Evolutionary conservation across 2,797 vertebrate genomes (phyloP).

Genomic region (Scomberomorus guttatus): DNA sequence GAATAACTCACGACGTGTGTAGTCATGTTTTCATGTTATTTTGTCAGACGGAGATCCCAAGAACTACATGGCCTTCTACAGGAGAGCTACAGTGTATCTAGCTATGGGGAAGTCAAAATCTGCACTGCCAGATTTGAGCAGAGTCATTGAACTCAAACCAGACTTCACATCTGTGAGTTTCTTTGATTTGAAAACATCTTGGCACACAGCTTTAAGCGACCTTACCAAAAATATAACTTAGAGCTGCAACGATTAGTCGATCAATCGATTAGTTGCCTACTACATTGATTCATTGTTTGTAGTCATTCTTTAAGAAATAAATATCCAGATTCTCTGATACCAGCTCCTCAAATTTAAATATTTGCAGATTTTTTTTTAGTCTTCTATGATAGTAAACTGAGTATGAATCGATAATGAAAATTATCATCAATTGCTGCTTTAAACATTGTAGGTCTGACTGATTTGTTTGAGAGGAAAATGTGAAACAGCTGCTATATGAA

Average conservation of each 20-base stretch:
- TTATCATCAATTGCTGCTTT: too few relatives aligned
- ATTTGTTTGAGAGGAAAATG: neutral
- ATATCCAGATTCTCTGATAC: too few relatives aligned
- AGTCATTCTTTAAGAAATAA: too few relatives aligned
- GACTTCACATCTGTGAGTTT: conserved; percentile 97
- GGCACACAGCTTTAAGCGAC: neutral
- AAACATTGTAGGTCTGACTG: neutral
- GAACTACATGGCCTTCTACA: conserved; percentile 97
- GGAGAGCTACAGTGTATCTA: conserved; percentile 96
- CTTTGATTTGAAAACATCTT: neutral
- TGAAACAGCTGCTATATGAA: neutral
- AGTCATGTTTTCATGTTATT: conserved; percentile 1
- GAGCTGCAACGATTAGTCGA: neutral
- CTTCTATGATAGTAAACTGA: neutral
- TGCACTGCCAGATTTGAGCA: conserved; percentile 95
- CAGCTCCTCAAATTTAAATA: too few relatives aligned
- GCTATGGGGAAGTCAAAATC: conserved; percentile 99
- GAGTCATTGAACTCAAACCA: conserved; percentile 97
- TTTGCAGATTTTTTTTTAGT: too few relatives aligned
- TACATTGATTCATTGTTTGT: too few relatives aligned
- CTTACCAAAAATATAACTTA: neutral
- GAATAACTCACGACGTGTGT: neutral
- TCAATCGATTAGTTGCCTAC: too few relatives aligned
- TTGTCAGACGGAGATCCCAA: conserved; percentile 93
- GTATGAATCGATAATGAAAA: too few relatives aligned